phyloP scores from a whole-genome alignment of 2,113 vertebrate species.

The Tautogolabrus adspersus region DNA sequence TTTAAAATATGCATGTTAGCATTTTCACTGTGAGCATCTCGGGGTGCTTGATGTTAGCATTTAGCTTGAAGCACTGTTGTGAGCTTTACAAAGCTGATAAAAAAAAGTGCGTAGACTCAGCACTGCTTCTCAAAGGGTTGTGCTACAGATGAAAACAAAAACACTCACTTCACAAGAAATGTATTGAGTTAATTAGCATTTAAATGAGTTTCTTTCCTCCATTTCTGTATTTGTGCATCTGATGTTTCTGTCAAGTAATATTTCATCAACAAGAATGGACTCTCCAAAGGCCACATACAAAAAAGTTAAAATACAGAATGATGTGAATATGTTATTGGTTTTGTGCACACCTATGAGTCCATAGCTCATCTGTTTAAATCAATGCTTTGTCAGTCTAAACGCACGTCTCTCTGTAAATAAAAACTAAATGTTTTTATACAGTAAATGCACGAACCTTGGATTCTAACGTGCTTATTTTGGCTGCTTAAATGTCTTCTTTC shows the following conservation, averaged over 20 bases:
- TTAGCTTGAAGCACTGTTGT: not conserved
- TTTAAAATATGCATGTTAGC: not conserved
- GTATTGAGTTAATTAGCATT: not conserved
- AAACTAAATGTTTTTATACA: not conserved
- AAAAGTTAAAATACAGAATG: not conserved
- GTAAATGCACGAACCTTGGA: not conserved
- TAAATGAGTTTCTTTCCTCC: not conserved
- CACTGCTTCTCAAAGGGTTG: not conserved
- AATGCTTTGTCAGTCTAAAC: not conserved
- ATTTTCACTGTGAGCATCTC: too few species aligned
- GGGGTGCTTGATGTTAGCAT: not conserved
- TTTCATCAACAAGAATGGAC: not conserved
- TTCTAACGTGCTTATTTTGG: constrained; percentile 7
- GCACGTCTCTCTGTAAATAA: not conserved
- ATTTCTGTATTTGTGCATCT: not conserved
- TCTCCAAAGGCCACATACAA: not conserved
- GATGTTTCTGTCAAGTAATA: not conserved
- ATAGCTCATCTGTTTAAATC: not conserved
- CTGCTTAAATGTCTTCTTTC: not conserved
- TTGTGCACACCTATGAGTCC: not conserved
- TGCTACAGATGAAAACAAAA: not conserved
- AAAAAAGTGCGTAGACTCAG: too few species aligned
- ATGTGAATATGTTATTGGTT: not conserved
- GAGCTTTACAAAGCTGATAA: not conserved
- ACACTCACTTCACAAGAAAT: not conserved